Evolutionary conservation across 2,113 vertebrate species (phyloP).

Genomic region (Pelvicachromis taeniatus): DNA sequence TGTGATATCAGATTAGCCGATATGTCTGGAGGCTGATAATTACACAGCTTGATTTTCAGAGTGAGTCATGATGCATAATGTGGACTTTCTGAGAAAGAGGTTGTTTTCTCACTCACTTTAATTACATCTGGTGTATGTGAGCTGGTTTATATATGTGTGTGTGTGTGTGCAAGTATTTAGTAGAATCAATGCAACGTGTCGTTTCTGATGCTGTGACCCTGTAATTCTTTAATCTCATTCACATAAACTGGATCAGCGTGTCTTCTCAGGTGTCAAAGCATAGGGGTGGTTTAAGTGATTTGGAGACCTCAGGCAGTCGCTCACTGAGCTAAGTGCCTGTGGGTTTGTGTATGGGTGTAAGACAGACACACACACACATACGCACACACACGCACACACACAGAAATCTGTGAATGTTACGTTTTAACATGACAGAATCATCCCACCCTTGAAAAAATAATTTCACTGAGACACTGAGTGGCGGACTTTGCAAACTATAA

Average conservation of each 20-base stretch:
- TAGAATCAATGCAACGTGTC: slow-evolving; percentile 8
- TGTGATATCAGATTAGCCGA: slow-evolving; percentile 14
- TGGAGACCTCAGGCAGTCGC: not conserved
- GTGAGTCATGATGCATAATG: slow-evolving; percentile 26
- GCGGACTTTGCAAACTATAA: slow-evolving; percentile 2
- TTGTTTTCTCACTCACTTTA: not conserved
- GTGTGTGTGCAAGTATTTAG: not conserved
- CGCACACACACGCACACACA: too few species aligned
- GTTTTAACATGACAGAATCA: not conserved
- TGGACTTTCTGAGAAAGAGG: not conserved
- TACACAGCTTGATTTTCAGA: slow-evolving; percentile 11
- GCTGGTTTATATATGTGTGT: not conserved
- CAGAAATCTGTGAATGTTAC: not conserved
- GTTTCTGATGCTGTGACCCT: not conserved
- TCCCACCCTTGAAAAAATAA: not conserved
- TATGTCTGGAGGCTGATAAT: slow-evolving; percentile 13
- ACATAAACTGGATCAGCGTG: slow-evolving; percentile 29
- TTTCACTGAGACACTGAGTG: not conserved
- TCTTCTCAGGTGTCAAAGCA: slow-evolving; percentile 21
- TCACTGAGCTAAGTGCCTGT: not conserved
- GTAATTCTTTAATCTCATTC: slow-evolving; percentile 27
- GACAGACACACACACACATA: not conserved
- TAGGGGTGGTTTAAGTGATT: not conserved
- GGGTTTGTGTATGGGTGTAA: not conserved
- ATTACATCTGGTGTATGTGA: not conserved